Base-by-base conservation (phyloP, 2,888 invertebrate species). In the Ormyrus thymus region DNA sequence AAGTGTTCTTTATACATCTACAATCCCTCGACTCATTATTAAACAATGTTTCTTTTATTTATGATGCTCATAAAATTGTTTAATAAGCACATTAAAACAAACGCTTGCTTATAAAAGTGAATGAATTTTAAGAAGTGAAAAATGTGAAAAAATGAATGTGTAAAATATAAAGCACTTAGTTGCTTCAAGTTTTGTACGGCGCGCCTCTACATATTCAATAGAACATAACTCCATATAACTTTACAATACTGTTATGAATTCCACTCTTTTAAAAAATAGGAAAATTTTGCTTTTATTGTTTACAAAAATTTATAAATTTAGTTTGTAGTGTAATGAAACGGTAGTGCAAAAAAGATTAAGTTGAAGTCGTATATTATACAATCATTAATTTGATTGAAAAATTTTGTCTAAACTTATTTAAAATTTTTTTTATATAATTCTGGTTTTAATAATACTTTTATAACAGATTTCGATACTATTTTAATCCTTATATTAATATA, bases 111-210 rank as follows among this genome's bases (percentile, higher is more conserved):
- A 73, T 76, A 68, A 77, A 78, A 64, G 56, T 8, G 0, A 65
- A 55, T 45, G 69, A 73, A 9, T 9, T 65, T 59, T 64, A 66
- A 61, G 50, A 48, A 62, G 29, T 15, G 2, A 51, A 55, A 66
- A 65, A 55, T 29, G 70, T 64, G 13, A 50, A 13, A 48, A 69
- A 78, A 50, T 13, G 13, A 69, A 48, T 56, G 45, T 73, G 56
- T 73, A 76, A 71, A 78, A 68, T 68, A 66, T 59, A 68, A 13
- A 73, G 62, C 68, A 72, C 48, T 61, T 68, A 71, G 77, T 48
- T 78, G 73, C 62, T 65, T 55, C 48, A 15, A 61, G 15, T 78
- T 78, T 78, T 78, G 56, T 78, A 78, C 48, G 62, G 11, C 68
- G 56, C 61, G 13, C 56, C 51, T 71, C 10, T 48, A 48, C 66